Percentiles rank a stretch among this genome's conserved stretches.
These are phyloP conservation scores for Sylvicola cinctus DNA, from an alignment of 2,888 invertebrate genomes.

Conservation along the genomic window DNA sequence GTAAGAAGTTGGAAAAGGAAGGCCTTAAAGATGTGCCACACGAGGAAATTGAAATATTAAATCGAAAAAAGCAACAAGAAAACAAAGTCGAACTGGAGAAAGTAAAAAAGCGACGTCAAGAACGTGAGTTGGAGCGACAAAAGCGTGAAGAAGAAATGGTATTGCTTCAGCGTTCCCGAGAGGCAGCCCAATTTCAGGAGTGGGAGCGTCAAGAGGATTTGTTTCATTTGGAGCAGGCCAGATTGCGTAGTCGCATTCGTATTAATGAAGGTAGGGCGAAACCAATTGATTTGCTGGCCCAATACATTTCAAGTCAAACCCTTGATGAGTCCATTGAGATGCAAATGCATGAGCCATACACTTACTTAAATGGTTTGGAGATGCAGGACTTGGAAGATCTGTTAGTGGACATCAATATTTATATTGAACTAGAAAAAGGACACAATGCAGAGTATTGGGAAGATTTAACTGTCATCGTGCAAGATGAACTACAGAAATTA, in stretches of 20 bases:
- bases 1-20: constrained; percentile 85
- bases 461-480: constrained; percentile 86
- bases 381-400: constrained; percentile 87
- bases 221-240: constrained; percentile 93
- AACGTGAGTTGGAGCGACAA: constrained; percentile 72
- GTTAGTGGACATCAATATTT: constrained; percentile 85
- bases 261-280: constrained; percentile 95
- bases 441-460: constrained; percentile 85
- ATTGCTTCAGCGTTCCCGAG: constrained; percentile 68
- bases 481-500: constrained; percentile 78
- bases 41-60: constrained; percentile 63
- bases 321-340: constrained; percentile 86
- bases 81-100: constrained; percentile 85
- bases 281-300: constrained; percentile 91
- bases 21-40: constrained; percentile 58
- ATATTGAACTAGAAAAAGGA: constrained; percentile 78
- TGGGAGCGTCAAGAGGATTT: constrained; percentile 95
- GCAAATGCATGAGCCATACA: constrained; percentile 98
- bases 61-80: constrained; percentile 73
- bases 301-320: constrained; percentile 84
- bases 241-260: constrained; percentile 78
- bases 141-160: constrained; percentile 64
- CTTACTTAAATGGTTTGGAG: constrained; percentile 77
- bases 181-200: constrained; percentile 75
- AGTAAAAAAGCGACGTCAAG: constrained; percentile 74